Conservation (phyloP, 2,797 vertebrate genomes). For the Lacerta bilineata region DNA sequence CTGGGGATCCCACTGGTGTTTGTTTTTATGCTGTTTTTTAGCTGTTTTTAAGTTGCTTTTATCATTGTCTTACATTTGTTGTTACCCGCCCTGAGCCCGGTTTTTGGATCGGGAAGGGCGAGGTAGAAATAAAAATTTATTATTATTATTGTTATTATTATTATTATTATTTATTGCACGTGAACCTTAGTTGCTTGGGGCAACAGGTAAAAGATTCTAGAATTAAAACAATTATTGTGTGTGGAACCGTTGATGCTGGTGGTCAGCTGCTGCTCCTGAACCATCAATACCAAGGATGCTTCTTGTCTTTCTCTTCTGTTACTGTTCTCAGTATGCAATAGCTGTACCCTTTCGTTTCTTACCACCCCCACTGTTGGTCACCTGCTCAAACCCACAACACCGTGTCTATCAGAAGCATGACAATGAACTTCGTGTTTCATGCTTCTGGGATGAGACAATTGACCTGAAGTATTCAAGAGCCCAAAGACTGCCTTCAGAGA, state of each 20-base stretch:
- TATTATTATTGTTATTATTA: too few relatives aligned
- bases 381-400: conserved; percentile 37
- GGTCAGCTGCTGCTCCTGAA: rapidly evolving
- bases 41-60: too few relatives aligned
- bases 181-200: neutral
- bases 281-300: neutral
- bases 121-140: too few relatives aligned
- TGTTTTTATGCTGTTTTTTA: too few relatives aligned
- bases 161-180: neutral
- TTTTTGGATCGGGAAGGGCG: too few relatives aligned
- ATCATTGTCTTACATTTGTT: too few relatives aligned
- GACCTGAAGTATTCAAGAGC: conserved; percentile 44
- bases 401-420: conserved; percentile 32
- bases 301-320: neutral
- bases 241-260: neutral
- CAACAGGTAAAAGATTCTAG: conserved; percentile 28
- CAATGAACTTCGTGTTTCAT: neutral
- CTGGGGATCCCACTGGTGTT: too few relatives aligned
- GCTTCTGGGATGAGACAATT: conserved; percentile 51
- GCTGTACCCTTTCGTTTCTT: neutral
- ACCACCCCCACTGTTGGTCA: conserved; percentile 49
- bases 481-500: neutral
- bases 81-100: too few relatives aligned
- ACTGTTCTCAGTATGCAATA: rapidly evolving
- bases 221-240: neutral